Evolutionary conservation across 1,140 invertebrate species (phyloP).

Genomic region (Drosophila biarmipes): DNA sequence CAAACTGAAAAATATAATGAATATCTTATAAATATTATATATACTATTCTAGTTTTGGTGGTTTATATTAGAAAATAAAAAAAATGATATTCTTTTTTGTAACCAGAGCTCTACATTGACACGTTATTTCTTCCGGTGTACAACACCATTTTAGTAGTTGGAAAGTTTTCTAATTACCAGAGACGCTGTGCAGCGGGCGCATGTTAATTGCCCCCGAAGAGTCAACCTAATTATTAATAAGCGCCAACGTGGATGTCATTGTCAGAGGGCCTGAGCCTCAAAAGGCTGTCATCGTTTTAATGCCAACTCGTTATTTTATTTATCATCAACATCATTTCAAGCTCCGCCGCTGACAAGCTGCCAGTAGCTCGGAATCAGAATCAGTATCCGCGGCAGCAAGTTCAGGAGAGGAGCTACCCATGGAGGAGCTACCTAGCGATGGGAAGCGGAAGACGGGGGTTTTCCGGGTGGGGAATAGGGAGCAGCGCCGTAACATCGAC

Average conservation of each 20-base stretch:
- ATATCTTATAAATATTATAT: too few species aligned
- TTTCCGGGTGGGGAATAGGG: constrained; percentile 42
- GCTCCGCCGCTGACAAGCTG: constrained; percentile 71
- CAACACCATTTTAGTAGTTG: constrained; percentile 45
- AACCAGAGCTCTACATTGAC: neutral
- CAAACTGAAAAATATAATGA: too few species aligned
- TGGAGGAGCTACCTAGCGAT: constrained; percentile 7
- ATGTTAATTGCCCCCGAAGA: constrained; percentile 35
- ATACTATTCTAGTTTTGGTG: too few species aligned
- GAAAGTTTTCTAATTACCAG: constrained; percentile 72
- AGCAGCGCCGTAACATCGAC: constrained; percentile 59
- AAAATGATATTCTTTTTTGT: neutral
- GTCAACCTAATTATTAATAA: constrained; percentile 81
- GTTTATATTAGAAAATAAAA: too few species aligned
- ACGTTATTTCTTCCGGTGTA: constrained; percentile 2
- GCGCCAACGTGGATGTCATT: constrained; percentile 74
- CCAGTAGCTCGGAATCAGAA: constrained; percentile 47
- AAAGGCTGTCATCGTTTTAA: constrained; percentile 78
- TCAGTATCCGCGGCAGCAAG: constrained; percentile 1
- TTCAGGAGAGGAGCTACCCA: constrained; percentile 36
- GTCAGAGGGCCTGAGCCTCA: constrained; percentile 43
- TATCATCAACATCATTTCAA: constrained; percentile 79
- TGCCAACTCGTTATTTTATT: constrained; percentile 82
- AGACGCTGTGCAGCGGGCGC: constrained; percentile 23
- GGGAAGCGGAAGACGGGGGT: neutral